These are phyloP conservation scores for Danio aesculapii DNA, from an alignment of 2,797 vertebrate genomes.

Conservation along the genomic window DNA sequence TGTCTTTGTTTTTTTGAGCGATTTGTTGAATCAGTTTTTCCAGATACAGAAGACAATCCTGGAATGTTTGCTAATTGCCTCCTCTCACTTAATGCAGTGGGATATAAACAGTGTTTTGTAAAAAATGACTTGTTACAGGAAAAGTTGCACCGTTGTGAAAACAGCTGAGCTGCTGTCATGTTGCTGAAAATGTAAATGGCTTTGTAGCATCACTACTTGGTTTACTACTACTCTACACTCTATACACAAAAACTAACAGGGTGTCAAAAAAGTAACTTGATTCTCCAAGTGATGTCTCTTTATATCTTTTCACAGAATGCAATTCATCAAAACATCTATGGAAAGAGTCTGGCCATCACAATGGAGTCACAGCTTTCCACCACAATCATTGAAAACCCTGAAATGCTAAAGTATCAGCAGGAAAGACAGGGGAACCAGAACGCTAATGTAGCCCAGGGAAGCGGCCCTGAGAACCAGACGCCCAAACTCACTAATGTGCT, in stretches of 20 bases:
- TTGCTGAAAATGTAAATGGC: neutral
- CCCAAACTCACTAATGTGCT: constrained; percentile 92
- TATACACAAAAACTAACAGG: constrained; percentile 21
- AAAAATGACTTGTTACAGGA: neutral
- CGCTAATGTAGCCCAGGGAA: constrained; percentile 63
- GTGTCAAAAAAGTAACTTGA: neutral
- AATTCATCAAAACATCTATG: constrained; percentile 97
- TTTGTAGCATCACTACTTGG: neutral
- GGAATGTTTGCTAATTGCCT: neutral
- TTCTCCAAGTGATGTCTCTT: neutral
- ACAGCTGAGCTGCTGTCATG: neutral
- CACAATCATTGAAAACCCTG: constrained; percentile 97
- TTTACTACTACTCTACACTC: neutral
- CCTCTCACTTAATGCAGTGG: neutral
- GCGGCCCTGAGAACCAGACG: constrained; percentile 73
- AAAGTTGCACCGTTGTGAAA: neutral
- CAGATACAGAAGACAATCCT: neutral
- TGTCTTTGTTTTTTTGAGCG: too few species aligned
- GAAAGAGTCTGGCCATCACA: constrained; percentile 96
- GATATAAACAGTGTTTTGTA: neutral
- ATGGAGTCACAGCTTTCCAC: constrained; percentile 92
- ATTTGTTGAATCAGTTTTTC: neutral
- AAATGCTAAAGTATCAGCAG: constrained; percentile 98
- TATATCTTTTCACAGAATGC: constrained; percentile 82
- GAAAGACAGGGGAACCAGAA: constrained; percentile 82